These are phyloP conservation scores for Saccopteryx bilineata DNA, from an alignment of 2,113 vertebrate genomes.

Conservation along the genomic window DNA sequence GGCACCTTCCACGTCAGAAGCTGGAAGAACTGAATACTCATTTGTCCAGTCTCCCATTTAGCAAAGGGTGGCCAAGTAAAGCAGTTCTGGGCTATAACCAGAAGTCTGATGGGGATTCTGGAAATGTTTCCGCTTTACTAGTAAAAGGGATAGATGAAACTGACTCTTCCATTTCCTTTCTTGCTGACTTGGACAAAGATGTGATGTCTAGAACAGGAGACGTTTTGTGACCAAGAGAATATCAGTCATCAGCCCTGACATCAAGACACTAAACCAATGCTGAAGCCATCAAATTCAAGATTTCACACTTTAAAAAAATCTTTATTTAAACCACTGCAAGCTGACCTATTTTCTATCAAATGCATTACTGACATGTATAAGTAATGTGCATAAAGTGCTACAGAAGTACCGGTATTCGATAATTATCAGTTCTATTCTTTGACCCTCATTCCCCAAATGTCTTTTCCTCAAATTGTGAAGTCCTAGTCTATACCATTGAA, in stretches of 20 bases:
- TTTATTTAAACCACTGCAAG: background rate
- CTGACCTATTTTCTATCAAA: conserved; percentile 36
- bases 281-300: background rate
- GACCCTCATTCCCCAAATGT: background rate
- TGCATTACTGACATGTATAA: background rate
- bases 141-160: background rate
- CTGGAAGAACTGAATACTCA: background rate
- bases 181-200: background rate
- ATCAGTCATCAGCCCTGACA: background rate
- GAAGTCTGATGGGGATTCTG: background rate
- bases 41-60: background rate
- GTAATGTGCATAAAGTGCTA: background rate
- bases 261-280: background rate
- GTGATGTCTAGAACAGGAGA: background rate
- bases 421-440: background rate
- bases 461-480: conserved; percentile 6
- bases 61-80: background rate
- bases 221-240: background rate
- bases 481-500: background rate
- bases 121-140: background rate
- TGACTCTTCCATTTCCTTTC: background rate
- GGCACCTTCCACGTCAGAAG: background rate
- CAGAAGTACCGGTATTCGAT: background rate
- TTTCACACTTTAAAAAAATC: background rate
- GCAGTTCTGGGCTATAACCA: background rate